Evolutionary conservation across 2,797 vertebrate species (phyloP).

Genomic region (Chaenodraco wilsoni): DNA sequence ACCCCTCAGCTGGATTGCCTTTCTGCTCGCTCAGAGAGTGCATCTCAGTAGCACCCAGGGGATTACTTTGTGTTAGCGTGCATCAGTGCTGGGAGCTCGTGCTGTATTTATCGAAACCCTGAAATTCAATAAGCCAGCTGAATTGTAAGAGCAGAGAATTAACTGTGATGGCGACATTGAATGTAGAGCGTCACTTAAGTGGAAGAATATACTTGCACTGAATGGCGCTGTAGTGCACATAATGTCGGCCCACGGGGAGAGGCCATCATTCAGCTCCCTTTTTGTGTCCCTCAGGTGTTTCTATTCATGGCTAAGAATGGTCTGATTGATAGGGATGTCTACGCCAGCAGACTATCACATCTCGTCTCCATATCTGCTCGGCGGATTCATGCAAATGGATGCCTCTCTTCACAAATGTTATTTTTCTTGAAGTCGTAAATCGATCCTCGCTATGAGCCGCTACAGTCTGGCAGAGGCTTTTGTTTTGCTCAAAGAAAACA

Average conservation of each 20-base stretch:
- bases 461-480: conserved; percentile 31
- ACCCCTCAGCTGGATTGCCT: conserved; percentile 57
- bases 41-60: conserved; percentile 51
- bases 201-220: conserved; percentile 54
- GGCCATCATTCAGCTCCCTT: conserved; percentile 53
- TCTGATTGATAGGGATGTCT: conserved; percentile 68
- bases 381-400: conserved; percentile 57
- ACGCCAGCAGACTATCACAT: conserved; percentile 60
- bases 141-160: conserved; percentile 66
- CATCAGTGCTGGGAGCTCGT: conserved; percentile 48
- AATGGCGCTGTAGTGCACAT: conserved; percentile 52
- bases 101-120: conserved; percentile 62
- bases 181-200: conserved; percentile 60
- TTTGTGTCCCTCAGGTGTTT: conserved; percentile 64
- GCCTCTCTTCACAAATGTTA: conserved; percentile 39
- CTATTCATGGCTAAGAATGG: conserved; percentile 65
- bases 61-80: conserved; percentile 60
- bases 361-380: conserved; percentile 50
- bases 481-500: conserved; percentile 54
- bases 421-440: conserved; percentile 62
- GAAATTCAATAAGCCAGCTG: conserved; percentile 72
- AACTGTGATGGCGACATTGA: conserved; percentile 68
- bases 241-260: conserved; percentile 54
- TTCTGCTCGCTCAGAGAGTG: conserved; percentile 45
- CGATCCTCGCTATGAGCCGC: conserved; percentile 55